Evolutionary conservation across 2,113 vertebrate genomes (phyloP).

Genomic region (Apteryx mantelli): DNA sequence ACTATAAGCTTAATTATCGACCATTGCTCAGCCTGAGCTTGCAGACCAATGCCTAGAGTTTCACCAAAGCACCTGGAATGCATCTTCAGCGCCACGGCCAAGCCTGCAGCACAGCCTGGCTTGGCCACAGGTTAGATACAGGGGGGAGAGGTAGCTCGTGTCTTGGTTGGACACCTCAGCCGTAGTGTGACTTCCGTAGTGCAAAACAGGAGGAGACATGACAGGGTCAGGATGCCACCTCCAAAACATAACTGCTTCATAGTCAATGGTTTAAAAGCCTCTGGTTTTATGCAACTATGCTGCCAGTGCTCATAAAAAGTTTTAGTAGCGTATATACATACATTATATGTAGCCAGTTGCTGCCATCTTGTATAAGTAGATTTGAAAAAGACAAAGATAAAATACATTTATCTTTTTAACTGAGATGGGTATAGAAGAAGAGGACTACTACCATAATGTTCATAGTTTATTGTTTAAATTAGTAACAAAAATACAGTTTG

Average conservation of each 20-base stretch:
- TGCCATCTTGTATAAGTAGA: background rate
- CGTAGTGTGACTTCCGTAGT: background rate
- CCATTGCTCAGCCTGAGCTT: background rate
- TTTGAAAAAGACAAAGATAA: background rate
- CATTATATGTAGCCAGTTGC: background rate
- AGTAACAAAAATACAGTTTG: constrained; percentile 54
- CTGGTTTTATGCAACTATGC: background rate
- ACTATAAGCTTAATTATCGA: background rate
- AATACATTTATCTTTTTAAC: background rate
- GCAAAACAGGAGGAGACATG: background rate
- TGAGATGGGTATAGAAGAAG: background rate
- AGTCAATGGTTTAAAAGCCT: background rate
- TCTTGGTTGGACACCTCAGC: background rate
- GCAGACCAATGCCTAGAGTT: background rate
- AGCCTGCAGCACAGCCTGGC: background rate
- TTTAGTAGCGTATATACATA: background rate
- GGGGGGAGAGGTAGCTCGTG: background rate
- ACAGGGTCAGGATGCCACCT: background rate
- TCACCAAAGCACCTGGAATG: background rate
- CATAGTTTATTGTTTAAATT: constrained; percentile 41
- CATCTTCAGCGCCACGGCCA: fast-evolving
- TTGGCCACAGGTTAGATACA: background rate
- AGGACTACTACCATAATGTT: background rate
- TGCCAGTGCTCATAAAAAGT: background rate
- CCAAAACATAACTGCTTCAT: background rate